phyloP scores from a whole-genome alignment of 2,888 invertebrate genomes.

The Drosophila ezoana region DNA sequence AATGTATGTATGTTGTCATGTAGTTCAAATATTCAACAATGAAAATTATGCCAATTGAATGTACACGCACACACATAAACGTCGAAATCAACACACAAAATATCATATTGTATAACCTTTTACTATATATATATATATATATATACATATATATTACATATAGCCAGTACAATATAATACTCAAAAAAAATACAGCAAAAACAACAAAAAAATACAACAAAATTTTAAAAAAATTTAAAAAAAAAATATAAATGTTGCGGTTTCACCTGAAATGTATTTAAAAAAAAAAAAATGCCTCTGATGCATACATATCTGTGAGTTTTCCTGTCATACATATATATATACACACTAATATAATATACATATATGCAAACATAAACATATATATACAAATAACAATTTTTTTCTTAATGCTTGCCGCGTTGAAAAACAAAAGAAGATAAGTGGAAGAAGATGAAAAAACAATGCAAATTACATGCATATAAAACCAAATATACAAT shows the following conservation, averaged over 20 bases:
- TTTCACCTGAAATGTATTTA: slow-evolving; percentile 48
- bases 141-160: background rate
- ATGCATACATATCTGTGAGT: slow-evolving; percentile 52
- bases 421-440: background rate
- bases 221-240: background rate
- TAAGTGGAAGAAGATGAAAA: background rate
- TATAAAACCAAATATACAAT: no score
- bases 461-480: no score
- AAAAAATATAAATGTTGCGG: slow-evolving; percentile 33
- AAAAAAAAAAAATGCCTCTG: slow-evolving; percentile 31
- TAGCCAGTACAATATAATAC: background rate
- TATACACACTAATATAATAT: background rate
- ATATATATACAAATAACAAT: background rate
- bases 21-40: slow-evolving; percentile 3
- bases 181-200: background rate
- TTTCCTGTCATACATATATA: slow-evolving; percentile 15
- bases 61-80: background rate
- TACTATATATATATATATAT: background rate
- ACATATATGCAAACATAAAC: background rate
- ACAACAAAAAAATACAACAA: background rate
- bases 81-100: background rate
- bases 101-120: background rate
- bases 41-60: background rate
- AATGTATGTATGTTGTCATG: slow-evolving; percentile 12
- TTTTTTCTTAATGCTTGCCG: background rate